Conservation (phyloP, 2,113 vertebrate genomes). For the Oryzias curvinotus region DNA sequence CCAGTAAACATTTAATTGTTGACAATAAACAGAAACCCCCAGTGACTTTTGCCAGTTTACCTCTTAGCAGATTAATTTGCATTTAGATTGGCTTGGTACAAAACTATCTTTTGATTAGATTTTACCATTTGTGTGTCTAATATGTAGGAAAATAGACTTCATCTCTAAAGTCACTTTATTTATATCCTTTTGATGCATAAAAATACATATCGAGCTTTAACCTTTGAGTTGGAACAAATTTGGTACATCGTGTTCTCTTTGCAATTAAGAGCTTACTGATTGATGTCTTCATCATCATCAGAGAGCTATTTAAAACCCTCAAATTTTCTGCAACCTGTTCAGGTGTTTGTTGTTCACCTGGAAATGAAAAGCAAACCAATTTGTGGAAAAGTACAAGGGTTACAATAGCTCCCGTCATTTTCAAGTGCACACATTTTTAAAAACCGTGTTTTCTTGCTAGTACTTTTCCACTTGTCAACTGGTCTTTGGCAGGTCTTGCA, state of each 20-base stretch:
- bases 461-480: too few relatives aligned
- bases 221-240: neutral
- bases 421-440: too few relatives aligned
- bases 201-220: slow-evolving; percentile 37
- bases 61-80: slow-evolving; percentile 11
- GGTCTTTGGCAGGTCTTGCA: too few relatives aligned
- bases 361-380: too few relatives aligned
- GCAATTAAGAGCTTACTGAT: neutral
- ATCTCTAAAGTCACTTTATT: slow-evolving; percentile 42
- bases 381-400: too few relatives aligned
- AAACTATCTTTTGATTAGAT: slow-evolving; percentile 12
- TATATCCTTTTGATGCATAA: slow-evolving; percentile 38
- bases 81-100: slow-evolving; percentile 2
- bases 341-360: too few relatives aligned
- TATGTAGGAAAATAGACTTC: slow-evolving; percentile 18
- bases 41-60: slow-evolving; percentile 15
- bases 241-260: neutral
- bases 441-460: too few relatives aligned
- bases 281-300: too few relatives aligned
- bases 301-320: too few relatives aligned
- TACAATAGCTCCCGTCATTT: too few relatives aligned
- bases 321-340: too few relatives aligned
- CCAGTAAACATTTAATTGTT: slow-evolving; percentile 3
- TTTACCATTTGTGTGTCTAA: slow-evolving; percentile 19
- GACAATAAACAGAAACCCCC: slow-evolving; percentile 3